Conservation (phyloP, 2,113 vertebrate genomes). For the Malurus elegans region DNA sequence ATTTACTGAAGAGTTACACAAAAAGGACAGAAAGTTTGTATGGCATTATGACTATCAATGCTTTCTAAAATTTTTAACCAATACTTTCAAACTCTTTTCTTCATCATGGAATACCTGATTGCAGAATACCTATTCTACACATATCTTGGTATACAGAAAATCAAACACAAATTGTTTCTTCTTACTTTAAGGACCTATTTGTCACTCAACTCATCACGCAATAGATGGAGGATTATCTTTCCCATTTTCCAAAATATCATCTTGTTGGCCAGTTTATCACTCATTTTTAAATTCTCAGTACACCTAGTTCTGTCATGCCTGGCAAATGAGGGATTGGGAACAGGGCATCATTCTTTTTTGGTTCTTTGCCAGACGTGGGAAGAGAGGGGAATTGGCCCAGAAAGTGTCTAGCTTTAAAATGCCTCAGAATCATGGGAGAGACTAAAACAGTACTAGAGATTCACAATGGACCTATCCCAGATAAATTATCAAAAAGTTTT, state of each 20-base stretch:
- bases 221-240: neutral
- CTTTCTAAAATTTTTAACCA: neutral
- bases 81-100: neutral
- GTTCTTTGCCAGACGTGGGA: rapidly evolving
- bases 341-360: rapidly evolving
- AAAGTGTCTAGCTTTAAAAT: neutral
- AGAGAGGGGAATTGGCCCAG: neutral
- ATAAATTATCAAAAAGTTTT: neutral
- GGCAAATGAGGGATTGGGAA: neutral
- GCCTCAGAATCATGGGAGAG: neutral
- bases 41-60: neutral
- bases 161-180: neutral
- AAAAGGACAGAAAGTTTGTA: neutral
- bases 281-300: neutral
- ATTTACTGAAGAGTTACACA: rapidly evolving
- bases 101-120: neutral
- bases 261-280: neutral
- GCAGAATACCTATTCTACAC: neutral
- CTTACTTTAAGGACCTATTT: neutral
- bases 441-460: neutral
- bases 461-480: rapidly evolving
- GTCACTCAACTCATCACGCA: neutral
- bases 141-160: neutral
- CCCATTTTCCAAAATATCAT: neutral
- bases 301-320: neutral